phyloP scores from a whole-genome alignment of 2,113 vertebrate species.

The Lasiurus cinereus region DNA sequence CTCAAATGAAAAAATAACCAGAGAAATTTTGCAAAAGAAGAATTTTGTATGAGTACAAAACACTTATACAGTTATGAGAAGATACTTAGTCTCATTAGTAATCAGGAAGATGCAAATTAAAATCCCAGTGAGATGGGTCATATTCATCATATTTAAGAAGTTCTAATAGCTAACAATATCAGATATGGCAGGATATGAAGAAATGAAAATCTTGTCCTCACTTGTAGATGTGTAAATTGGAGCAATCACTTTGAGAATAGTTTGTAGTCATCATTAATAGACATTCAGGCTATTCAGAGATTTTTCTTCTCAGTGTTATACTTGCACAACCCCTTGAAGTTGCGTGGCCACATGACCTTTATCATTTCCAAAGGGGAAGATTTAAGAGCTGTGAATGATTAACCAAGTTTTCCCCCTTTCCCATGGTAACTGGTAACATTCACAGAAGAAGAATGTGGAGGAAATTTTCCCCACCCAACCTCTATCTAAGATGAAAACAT shows the following conservation, averaged over 20 bases:
- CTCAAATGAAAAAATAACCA: slow-evolving; percentile 1
- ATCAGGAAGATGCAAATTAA: slow-evolving; percentile 32
- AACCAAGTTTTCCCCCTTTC: background rate
- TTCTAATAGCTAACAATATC: slow-evolving; percentile 10
- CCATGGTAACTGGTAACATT: background rate
- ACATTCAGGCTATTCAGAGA: background rate
- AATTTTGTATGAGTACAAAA: background rate
- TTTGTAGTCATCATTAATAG: background rate
- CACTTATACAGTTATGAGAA: background rate
- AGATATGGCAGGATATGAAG: slow-evolving; percentile 10
- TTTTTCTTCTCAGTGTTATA: slow-evolving; percentile 27
- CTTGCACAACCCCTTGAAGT: slow-evolving; percentile 2
- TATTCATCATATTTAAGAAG: background rate
- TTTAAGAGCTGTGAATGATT: background rate
- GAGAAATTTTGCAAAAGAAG: slow-evolving; percentile 15
- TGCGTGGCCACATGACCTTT: background rate
- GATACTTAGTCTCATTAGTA: slow-evolving; percentile 2
- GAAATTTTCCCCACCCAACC: background rate
- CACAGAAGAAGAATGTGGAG: background rate
- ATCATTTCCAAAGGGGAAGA: background rate
- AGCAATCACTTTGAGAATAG: slow-evolving; percentile 46
- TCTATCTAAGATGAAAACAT: background rate
- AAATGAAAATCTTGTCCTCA: background rate
- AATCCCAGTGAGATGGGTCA: background rate
- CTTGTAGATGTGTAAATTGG: background rate